Evolutionary conservation across 2,888 invertebrate species (phyloP), one percentile per base, ranked within the genome.

Genomic region (Sphaerophoria taeniata): DNA sequence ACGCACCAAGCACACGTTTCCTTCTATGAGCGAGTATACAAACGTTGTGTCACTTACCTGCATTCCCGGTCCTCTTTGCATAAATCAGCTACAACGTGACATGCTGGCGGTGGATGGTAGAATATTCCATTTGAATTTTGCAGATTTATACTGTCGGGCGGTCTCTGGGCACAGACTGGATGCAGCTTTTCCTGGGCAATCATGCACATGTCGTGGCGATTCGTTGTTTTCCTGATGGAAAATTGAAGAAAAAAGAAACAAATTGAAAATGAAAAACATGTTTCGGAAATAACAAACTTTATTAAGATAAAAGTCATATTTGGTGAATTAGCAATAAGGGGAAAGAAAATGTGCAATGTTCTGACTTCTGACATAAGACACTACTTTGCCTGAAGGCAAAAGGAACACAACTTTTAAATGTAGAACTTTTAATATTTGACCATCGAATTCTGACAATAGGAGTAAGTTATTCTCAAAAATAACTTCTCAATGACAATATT

Each of bases 101-200:
- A 98, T 73, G 96, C 96, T n/a, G 97, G 97, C 88, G 96, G 95
- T 61, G 96, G 95, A 51, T 93, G 93, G 88, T 91, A 92, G 87
- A 90, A 91, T 88, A 91, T 91, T 88, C 92, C 92, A 88, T 91
- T 92, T 83, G 93, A 93, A 89, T 93, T 93, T 82, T 92, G 92
- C 87, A 91, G 91, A 90, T 91, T 92, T 88, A 90, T 90, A 69
- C 94, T 94, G 79, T 95, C 94, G 61, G 95, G 94, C 79, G 95
- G 94, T 76, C 97, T 94, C 92, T 97, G 97, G 67, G 97, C 97
- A 92, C 98, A 98, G 58, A 95, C 94, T 9, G 98, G 98, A 92
- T 98, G 97, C 87, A 98, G 94, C 90, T 96, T 96, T 92, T 97
- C 97, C 92, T 97, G 97, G 85, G 98, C 97, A 89, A 96, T 94